A percentile compares a stretch with the other conserved stretches of the same genome.
These are phyloP conservation scores for Dendrolimus kikuchii DNA, from an alignment of 1,140 invertebrate species.

Conservation along the genomic window DNA sequence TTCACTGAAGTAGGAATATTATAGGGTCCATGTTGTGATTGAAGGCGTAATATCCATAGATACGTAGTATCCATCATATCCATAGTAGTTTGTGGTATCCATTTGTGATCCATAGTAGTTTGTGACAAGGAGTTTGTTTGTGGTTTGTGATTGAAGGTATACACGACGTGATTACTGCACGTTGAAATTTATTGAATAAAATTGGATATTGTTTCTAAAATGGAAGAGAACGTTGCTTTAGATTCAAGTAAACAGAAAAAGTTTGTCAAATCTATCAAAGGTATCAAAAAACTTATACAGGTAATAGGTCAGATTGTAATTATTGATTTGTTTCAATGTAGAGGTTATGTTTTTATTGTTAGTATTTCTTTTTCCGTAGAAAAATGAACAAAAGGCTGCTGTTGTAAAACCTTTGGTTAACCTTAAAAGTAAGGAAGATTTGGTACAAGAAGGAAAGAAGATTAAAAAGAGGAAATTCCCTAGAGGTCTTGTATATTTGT, in stretches of 20 bases:
- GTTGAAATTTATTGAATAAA: no score
- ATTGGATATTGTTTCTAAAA: constrained; percentile 14
- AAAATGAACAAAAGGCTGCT: constrained; percentile 21
- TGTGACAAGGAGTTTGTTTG: no score
- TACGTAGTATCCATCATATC: no score
- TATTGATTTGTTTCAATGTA: constrained; percentile 8
- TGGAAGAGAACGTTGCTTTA: constrained; percentile 67
- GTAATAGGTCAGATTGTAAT: constrained; percentile 21
- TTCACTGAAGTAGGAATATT: no score
- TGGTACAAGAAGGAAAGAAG: constrained; percentile 20
- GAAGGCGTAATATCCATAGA: no score
- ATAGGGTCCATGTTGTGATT: no score
- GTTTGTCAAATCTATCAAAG: constrained; percentile 62
- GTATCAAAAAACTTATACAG: constrained; percentile 61
- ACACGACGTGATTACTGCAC: no score
- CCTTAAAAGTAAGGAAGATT: constrained; percentile 4
- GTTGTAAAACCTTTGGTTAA: constrained; percentile 11
- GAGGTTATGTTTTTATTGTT: constrained; percentile 24
- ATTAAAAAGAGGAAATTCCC: constrained; percentile 31
- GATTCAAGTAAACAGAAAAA: constrained; percentile 56
- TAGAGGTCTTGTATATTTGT: constrained; percentile 84
- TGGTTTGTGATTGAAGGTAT: no score
- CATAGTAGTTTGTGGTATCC: no score
- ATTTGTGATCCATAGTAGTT: no score
- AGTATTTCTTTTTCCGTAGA: constrained; percentile 18